phyloP scores from a whole-genome alignment of 2,797 vertebrate genomes.

The Mormyrops boulengeri region DNA sequence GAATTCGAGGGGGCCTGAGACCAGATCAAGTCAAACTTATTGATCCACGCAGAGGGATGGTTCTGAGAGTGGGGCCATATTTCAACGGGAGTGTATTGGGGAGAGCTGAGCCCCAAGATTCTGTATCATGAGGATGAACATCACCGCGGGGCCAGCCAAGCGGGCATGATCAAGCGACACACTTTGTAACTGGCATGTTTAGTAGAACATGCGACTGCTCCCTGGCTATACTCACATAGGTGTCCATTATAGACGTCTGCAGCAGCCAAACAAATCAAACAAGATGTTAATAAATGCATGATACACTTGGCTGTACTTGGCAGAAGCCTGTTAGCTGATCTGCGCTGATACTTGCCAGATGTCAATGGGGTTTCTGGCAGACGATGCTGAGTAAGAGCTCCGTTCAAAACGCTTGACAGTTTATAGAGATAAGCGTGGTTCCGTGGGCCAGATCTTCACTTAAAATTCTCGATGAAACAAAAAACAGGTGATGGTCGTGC shows the following conservation, averaged over 20 bases:
- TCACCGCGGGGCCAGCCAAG: background rate
- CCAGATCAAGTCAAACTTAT: background rate
- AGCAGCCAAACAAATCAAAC: background rate
- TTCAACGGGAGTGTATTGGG: background rate
- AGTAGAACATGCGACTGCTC: background rate
- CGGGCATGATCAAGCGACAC: background rate
- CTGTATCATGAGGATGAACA: background rate
- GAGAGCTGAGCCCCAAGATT: background rate
- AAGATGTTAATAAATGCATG: background rate
- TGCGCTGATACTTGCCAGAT: conserved; percentile 1
- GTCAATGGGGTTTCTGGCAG: background rate
- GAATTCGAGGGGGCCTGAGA: background rate
- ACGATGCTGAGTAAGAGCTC: background rate
- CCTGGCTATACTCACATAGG: background rate
- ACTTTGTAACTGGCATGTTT: background rate
- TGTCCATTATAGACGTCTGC: background rate
- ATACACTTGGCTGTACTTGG: background rate
- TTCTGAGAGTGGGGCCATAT: background rate
- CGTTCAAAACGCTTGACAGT: background rate
- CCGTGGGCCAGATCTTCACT: background rate
- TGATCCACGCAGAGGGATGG: background rate
- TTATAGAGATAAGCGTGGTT: background rate
- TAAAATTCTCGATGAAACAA: background rate
- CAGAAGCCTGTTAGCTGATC: background rate
- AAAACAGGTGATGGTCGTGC: background rate